These are phyloP conservation scores for Ernsta delagoae DNA, from an alignment of 2,888 invertebrate genomes.

Conservation along the genomic window DNA sequence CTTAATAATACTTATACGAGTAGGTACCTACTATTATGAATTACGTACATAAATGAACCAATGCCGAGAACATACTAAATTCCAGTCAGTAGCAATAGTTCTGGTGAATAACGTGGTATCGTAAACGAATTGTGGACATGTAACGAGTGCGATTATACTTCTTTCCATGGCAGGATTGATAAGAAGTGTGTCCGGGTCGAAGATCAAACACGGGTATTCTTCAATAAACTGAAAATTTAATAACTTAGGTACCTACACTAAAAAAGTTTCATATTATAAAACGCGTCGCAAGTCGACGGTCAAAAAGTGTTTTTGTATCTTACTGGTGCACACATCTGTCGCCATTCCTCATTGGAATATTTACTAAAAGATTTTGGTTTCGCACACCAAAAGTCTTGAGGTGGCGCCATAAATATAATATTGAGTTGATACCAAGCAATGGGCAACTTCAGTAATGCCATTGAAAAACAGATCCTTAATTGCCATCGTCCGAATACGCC, in stretches of 20 bases:
- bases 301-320: constrained; percentile 29
- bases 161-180: constrained; percentile 54
- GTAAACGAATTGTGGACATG: constrained; percentile 76
- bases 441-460: constrained; percentile 85
- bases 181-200: constrained; percentile 60
- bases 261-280: too few relatives aligned
- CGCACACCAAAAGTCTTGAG: constrained; percentile 85
- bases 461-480: constrained; percentile 75
- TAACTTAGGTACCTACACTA: too few relatives aligned
- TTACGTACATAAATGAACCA: constrained; percentile 77
- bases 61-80: constrained; percentile 86
- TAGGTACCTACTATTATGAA: too few relatives aligned
- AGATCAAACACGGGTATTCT: constrained; percentile 73
- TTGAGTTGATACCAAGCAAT: constrained; percentile 87
- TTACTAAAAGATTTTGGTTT: constrained; percentile 58
- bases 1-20: too few relatives aligned
- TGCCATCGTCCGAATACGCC: constrained; percentile 87
- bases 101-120: constrained; percentile 83
- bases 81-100: constrained; percentile 88
- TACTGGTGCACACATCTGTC: constrained; percentile 68
- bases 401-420: constrained; percentile 86
- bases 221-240: constrained; percentile 57
- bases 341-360: constrained; percentile 73
- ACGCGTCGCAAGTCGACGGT: too few relatives aligned
- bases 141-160: constrained; percentile 62